Conservation (phyloP, 2,113 vertebrate species). For the Noturus placidus region DNA sequence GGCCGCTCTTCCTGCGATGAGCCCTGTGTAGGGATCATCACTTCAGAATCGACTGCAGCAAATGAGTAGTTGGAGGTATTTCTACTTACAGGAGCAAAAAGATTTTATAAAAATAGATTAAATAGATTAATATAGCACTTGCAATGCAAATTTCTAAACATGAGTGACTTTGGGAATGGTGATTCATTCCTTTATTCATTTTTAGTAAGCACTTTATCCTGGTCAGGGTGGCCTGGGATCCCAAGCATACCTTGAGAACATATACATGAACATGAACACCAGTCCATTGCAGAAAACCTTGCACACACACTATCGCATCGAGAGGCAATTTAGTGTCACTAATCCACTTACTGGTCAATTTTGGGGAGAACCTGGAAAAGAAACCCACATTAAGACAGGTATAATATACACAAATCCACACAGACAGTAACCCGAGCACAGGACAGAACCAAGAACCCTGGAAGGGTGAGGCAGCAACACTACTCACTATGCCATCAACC, state of each 20-base stretch:
- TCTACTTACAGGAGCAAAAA: neutral
- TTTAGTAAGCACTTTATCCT: neutral
- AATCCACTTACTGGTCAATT: neutral
- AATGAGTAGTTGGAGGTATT: neutral
- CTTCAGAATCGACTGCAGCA: neutral
- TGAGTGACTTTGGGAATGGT: neutral
- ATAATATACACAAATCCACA: neutral
- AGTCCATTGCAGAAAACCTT: neutral
- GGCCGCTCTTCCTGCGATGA: too few relatives aligned
- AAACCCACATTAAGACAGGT: too few relatives aligned
- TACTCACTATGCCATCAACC: neutral
- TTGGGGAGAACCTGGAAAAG: too few relatives aligned
- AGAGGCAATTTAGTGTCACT: neutral
- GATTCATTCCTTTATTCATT: neutral
- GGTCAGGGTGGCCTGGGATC: neutral
- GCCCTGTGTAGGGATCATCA: too few relatives aligned
- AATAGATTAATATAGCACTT: too few relatives aligned
- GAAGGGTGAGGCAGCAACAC: neutral
- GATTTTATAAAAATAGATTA: neutral
- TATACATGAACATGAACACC: neutral
- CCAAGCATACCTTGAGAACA: neutral
- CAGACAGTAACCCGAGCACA: too few relatives aligned
- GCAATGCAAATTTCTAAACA: too few relatives aligned
- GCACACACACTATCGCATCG: neutral
- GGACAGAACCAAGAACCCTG: neutral